A percentile compares a stretch with the other conserved stretches of the same genome.
Conservation (phyloP, 2,888 invertebrate genomes). For the Rhagonycha lutea region DNA sequence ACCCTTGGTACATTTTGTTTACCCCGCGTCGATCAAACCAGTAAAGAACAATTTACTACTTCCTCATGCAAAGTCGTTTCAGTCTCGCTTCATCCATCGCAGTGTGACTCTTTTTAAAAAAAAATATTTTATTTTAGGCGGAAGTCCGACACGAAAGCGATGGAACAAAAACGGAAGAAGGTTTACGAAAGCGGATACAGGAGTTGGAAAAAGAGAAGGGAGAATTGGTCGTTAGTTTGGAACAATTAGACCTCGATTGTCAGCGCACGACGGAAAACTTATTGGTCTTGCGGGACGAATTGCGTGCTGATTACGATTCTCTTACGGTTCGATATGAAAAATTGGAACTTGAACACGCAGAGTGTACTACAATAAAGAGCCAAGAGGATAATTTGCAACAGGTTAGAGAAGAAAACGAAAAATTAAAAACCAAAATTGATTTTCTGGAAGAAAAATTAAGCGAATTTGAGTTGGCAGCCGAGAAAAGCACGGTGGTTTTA, state of each 20-base stretch:
- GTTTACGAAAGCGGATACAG: conserved; percentile 38
- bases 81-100: too few species aligned
- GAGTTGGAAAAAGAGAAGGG: conserved; percentile 48
- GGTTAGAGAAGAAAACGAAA: conserved; percentile 56
- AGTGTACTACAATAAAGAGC: neutral
- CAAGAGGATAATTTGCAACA: conserved; percentile 24
- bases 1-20: neutral
- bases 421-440: conserved; percentile 53
- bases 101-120: neutral
- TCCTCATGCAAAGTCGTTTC: neutral
- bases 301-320: conserved; percentile 48
- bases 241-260: conserved; percentile 52
- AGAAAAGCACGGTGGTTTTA: neutral
- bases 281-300: conserved; percentile 46
- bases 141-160: conserved; percentile 7
- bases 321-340: conserved; percentile 38
- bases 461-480: neutral
- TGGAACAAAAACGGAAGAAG: conserved; percentile 10
- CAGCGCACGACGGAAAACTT: conserved; percentile 51
- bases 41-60: neutral
- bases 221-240: conserved; percentile 45
- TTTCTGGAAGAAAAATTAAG: neutral
- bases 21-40: neutral
- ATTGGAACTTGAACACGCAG: conserved; percentile 2
- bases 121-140: neutral